A percentile compares a stretch with the other conserved stretches of the same genome.
Conservation (phyloP, 2,888 invertebrate genomes). For the Xanthorhoe spadicearia region DNA sequence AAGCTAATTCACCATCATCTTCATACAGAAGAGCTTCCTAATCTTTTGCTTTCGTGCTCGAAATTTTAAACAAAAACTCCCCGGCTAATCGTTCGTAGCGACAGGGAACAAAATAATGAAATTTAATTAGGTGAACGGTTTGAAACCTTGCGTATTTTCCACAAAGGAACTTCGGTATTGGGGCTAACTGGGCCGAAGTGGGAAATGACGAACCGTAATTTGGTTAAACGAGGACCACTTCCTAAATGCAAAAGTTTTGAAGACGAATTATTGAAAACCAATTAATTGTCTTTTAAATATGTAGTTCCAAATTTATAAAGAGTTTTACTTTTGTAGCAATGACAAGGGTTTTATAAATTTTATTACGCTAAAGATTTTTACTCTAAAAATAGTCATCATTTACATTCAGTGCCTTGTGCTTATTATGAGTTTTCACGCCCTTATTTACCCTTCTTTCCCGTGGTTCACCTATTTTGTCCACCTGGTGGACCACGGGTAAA, state of each 20-base stretch:
- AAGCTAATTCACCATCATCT: neutral
- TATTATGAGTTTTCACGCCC: no score
- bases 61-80: slow-evolving; percentile 7
- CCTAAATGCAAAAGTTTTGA: neutral
- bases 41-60: neutral
- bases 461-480: no score
- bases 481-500: no score
- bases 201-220: neutral
- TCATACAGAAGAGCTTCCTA: neutral
- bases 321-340: no score
- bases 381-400: no score
- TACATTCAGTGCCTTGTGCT: no score
- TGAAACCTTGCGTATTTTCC: slow-evolving; percentile 1
- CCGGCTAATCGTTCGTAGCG: slow-evolving; percentile 19
- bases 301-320: no score
- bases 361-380: no score
- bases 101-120: slow-evolving; percentile 18
- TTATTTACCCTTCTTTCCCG: no score
- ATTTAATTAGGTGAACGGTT: slow-evolving; percentile 16
- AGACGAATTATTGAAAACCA: neutral
- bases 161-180: slow-evolving; percentile 1
- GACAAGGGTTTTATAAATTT: no score
- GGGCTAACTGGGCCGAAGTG: neutral
- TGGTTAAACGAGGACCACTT: neutral
- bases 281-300: no score